These are phyloP conservation scores for Scolanthus callimorphus DNA, from an alignment of 92 coral and sea anemone genomes.

Conservation along the genomic window DNA sequence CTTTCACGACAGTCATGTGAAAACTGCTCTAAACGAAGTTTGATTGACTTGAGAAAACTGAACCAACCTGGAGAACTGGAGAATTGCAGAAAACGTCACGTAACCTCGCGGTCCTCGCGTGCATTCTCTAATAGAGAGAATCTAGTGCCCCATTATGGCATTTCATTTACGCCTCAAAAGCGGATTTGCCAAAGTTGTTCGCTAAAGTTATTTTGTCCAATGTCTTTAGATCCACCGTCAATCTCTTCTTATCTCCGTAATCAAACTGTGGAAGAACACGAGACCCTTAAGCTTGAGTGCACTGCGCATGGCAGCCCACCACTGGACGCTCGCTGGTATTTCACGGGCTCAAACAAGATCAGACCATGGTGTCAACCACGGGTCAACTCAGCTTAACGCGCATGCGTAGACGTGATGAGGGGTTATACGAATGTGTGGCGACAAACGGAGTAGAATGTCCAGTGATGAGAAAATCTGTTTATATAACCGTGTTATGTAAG, in stretches of 20 bases:
- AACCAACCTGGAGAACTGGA: too few species aligned
- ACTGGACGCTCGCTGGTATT: not conserved
- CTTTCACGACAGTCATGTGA: too few species aligned
- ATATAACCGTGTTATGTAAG: not conserved
- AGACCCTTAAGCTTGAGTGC: not conserved
- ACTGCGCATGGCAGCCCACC: constrained; percentile 1
- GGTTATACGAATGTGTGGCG: not conserved
- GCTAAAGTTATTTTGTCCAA: not conserved
- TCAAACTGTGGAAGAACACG: not conserved
- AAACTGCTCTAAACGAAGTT: too few species aligned
- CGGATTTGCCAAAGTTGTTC: too few species aligned
- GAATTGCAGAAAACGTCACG: too few species aligned
- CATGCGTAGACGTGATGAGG: not conserved
- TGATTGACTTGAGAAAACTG: too few species aligned
- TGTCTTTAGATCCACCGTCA: not conserved
- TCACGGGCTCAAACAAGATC: not conserved
- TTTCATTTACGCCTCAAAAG: too few species aligned
- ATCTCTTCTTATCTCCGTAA: not conserved
- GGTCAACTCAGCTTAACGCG: not conserved
- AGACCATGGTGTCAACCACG: not conserved
- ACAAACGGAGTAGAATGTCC: not conserved
- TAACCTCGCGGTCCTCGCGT: too few species aligned
- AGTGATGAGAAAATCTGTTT: not conserved
- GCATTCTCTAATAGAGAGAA: too few species aligned
- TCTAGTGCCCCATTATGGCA: too few species aligned